These are phyloP conservation scores for Agrotis puta DNA, from an alignment of 2,888 invertebrate species.

Conservation along the genomic window DNA sequence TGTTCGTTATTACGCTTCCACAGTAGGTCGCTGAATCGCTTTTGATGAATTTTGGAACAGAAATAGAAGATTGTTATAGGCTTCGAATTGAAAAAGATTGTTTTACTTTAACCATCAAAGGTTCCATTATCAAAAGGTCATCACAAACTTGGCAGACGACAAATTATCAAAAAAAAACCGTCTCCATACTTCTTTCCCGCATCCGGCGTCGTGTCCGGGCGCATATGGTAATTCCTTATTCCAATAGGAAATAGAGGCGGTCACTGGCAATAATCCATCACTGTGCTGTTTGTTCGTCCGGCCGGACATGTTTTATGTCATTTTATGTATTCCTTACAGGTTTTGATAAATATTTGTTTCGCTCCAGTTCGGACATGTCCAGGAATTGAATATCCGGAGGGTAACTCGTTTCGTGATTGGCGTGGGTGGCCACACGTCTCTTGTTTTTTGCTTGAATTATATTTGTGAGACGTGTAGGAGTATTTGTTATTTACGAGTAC, in stretches of 20 bases:
- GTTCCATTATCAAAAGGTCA: not conserved
- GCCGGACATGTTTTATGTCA: constrained; percentile 87
- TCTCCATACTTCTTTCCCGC: constrained; percentile 70
- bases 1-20: too few species aligned
- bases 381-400: constrained; percentile 89
- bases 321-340: constrained; percentile 90
- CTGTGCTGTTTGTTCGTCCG: constrained; percentile 83
- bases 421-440: constrained; percentile 76
- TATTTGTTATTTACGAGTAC: constrained; percentile 47
- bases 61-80: too few species aligned
- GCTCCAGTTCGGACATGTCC: constrained; percentile 86
- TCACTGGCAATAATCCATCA: constrained; percentile 91
- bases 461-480: constrained; percentile 44
- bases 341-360: constrained; percentile 91
- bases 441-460: constrained; percentile 68
- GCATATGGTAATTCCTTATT: constrained; percentile 91
- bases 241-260: constrained; percentile 91
- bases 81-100: too few species aligned
- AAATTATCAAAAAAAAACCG: constrained; percentile 48
- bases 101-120: too few species aligned
- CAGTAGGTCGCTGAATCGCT: too few species aligned
- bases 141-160: not conserved
- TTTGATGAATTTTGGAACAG: too few species aligned
- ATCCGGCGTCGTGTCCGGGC: constrained; percentile 77
- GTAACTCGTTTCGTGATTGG: constrained; percentile 84